Conservation (phyloP, 2,888 invertebrate genomes). For the Drosophila sordidula region DNA sequence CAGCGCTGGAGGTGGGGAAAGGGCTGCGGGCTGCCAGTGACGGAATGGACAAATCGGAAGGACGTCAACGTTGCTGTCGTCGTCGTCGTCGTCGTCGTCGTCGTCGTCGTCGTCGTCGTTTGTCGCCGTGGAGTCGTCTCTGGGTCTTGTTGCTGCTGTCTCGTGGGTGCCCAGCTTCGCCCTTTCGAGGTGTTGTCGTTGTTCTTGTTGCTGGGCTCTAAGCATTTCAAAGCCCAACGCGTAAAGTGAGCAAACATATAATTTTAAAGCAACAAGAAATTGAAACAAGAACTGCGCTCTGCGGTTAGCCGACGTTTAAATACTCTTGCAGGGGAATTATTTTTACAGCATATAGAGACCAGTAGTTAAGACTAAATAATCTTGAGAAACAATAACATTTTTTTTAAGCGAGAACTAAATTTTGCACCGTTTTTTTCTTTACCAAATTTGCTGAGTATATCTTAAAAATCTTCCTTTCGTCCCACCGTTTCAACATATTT, state of each 20-base stretch:
- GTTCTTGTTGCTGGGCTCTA: conserved; percentile 3
- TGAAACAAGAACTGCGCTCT: conserved; percentile 14
- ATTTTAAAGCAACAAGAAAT: conserved; percentile 42
- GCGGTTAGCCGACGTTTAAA: neutral
- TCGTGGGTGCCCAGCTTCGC: neutral
- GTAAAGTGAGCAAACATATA: conserved; percentile 48
- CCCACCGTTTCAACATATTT: too few species aligned
- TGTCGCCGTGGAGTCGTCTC: neutral
- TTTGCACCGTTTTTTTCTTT: too few species aligned
- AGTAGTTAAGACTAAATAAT: too few species aligned
- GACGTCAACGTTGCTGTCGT: conserved; percentile 26
- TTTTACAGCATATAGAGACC: too few species aligned
- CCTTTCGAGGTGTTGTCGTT: conserved; percentile 3
- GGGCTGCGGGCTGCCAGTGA: conserved; percentile 1
- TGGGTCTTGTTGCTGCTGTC: conserved; percentile 23
- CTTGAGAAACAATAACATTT: too few species aligned
- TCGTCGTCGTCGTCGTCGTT: conserved; percentile 8
- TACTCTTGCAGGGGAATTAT: neutral
- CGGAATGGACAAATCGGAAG: conserved; percentile 50
- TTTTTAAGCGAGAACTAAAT: too few species aligned
- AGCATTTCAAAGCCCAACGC: conserved; percentile 14
- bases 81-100: conserved; percentile 10
- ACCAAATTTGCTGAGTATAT: too few species aligned
- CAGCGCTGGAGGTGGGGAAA: neutral
- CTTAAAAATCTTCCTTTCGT: too few species aligned